Evolutionary conservation across 2,797 vertebrate species (phyloP).

Genomic region (Rallus crepitans): DNA sequence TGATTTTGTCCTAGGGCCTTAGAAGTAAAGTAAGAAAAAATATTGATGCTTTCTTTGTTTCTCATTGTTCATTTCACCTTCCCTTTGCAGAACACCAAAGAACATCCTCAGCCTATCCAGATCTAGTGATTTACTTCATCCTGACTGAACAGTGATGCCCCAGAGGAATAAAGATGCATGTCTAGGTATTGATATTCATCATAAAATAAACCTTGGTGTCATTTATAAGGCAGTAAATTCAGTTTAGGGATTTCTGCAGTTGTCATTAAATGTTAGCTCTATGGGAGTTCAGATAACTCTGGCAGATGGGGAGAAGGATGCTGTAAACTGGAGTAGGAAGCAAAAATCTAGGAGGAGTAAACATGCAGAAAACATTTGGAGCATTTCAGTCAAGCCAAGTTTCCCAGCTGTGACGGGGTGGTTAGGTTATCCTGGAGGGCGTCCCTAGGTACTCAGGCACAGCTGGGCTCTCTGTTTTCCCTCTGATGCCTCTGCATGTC

Average conservation of each 20-base stretch:
- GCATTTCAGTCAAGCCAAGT: neutral
- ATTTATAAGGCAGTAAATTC: conserved; percentile 17
- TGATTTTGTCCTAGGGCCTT: neutral
- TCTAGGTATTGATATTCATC: neutral
- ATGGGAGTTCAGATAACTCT: neutral
- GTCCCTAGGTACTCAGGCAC: neutral
- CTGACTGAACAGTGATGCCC: neutral
- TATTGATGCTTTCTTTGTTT: neutral
- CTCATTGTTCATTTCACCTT: neutral
- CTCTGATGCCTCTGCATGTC: neutral
- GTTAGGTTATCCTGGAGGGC: neutral
- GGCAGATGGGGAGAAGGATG: neutral
- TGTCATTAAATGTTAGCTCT: neutral
- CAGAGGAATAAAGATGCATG: neutral
- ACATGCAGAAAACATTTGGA: conserved; percentile 7
- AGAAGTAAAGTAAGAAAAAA: neutral
- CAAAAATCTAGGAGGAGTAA: conserved; percentile 15
- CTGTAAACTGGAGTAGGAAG: neutral
- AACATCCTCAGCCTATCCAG: neutral
- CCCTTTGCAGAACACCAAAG: neutral
- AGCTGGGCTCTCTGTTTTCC: neutral
- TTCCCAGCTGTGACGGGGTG: neutral
- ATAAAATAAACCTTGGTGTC: neutral
- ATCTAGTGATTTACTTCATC: neutral
- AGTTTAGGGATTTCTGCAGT: conserved; percentile 28